phyloP scores from a whole-genome alignment of 1,140 invertebrate genomes.

The Microvelia longipes region DNA sequence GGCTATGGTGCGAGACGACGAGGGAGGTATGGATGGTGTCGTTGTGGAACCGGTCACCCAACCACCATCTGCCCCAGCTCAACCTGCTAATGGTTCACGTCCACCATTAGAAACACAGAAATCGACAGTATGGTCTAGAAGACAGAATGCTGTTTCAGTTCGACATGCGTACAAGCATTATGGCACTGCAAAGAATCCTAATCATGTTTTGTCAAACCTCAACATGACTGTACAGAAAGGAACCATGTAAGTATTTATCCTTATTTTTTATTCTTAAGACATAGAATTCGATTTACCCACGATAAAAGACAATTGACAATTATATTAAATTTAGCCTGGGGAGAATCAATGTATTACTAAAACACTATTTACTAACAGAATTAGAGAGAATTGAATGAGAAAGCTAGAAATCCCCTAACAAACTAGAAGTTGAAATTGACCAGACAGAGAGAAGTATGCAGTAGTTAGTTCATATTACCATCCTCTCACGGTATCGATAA shows the following conservation, averaged over 20 bases:
- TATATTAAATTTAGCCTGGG: too few species aligned
- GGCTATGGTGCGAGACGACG: conserved; percentile 11
- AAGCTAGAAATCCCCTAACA: too few species aligned
- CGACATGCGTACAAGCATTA: conserved; percentile 73
- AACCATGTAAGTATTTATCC: conserved; percentile 57
- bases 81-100: conserved; percentile 10
- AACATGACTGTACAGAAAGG: conserved; percentile 84
- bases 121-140: conserved; percentile 51
- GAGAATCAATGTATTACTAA: too few species aligned
- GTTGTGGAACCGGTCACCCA: conserved; percentile 3
- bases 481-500: too few species aligned
- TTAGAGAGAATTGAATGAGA: too few species aligned
- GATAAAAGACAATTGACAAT: too few species aligned
- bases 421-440: too few species aligned
- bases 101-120: conserved; percentile 37
- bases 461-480: too few species aligned
- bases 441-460: too few species aligned
- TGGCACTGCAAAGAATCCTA: conserved; percentile 63
- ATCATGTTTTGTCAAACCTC: conserved; percentile 67
- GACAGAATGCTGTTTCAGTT: conserved; percentile 67
- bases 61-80: conserved; percentile 6
- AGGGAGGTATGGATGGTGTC: conserved; percentile 1
- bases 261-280: not conserved
- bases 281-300: too few species aligned
- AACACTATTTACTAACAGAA: too few species aligned